Percentiles rank a stretch among this genome's conserved stretches.
Evolutionary conservation across 1,140 invertebrate genomes (phyloP).

Genomic region (Drosophila bocki): DNA sequence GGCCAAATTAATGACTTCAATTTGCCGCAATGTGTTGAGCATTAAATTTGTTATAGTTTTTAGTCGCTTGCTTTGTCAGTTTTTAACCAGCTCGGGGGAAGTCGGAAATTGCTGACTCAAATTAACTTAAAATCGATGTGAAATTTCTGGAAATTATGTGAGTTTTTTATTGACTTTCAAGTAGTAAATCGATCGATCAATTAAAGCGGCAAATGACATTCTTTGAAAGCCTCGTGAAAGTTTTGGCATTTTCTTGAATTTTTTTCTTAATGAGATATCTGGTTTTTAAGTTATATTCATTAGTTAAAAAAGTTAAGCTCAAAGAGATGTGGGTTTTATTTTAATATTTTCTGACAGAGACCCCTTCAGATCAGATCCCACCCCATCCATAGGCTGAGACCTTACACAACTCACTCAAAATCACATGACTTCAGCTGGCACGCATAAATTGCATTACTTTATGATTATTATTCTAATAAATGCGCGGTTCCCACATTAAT

Average conservation of each 20-base stretch:
- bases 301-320: neutral
- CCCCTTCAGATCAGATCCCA: slow-evolving; percentile 13
- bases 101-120: slow-evolving; percentile 21
- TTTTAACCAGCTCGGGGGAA: slow-evolving; percentile 18
- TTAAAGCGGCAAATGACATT: slow-evolving; percentile 12
- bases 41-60: slow-evolving; percentile 60
- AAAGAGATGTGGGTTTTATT: neutral
- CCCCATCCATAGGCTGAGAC: slow-evolving; percentile 10
- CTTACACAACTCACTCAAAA: slow-evolving; percentile 54
- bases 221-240: slow-evolving; percentile 1
- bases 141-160: slow-evolving; percentile 10
- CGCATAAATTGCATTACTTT: slow-evolving; percentile 74
- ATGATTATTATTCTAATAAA: slow-evolving; percentile 79
- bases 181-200: neutral
- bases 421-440: slow-evolving; percentile 65
- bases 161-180: slow-evolving; percentile 9
- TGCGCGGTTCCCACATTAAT: slow-evolving; percentile 76
- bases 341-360: slow-evolving; percentile 11
- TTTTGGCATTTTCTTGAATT: neutral
- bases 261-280: neutral
- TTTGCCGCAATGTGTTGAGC: slow-evolving; percentile 59
- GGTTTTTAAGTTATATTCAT: neutral
- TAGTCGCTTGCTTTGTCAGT: slow-evolving; percentile 12
- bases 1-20: slow-evolving; percentile 62
- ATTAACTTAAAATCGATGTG: slow-evolving; percentile 38